Evolutionary conservation across 1,140 invertebrate genomes (phyloP), one percentile per base, ranked within the genome.

Genomic region (Lethocerus indicus): DNA sequence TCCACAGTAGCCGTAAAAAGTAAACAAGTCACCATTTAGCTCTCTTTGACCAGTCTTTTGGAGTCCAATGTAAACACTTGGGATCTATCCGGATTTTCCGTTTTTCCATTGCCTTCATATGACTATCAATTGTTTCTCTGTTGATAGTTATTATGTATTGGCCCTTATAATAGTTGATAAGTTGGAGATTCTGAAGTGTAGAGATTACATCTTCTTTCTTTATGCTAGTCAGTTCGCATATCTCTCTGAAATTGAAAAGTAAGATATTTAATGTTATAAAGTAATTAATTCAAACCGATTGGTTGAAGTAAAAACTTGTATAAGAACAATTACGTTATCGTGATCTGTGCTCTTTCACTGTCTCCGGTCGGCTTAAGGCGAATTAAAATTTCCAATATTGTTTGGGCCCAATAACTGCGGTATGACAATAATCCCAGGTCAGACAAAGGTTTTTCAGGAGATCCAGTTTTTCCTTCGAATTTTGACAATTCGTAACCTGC

Each of bases 181-280:
- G 73, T 70, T 96, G 94, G 16, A 98, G 68, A 65, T 95, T 93
- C 67, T 97, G 92, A 47, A 98, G 67, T 0, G 95, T 98, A 14
- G 91, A 96, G 61, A 98, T 94, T 12, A 98, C 89, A 61, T 98
- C 95, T 65, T 98, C 94, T 68, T 98, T 97, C 66, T 98, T 98
- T 60, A 98, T 98, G 56, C 89, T 93, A 0, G 93, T 97, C 57
- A 90, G 62, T 69, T 98, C 93, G 60, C 91, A 94, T 47, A 98
- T 93, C 73, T 98, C 93, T 71, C 87, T 93, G 66, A 47, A 79
- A 78, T 44, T 51, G 52, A 57, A 56, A 50, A 20, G 56, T n/a
- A n/a, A n/a, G n/a, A n/a, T n/a, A n/a, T n/a, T 24, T 14, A 9
- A 27, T 45, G 20, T 6, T 18, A 50, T 20, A 24, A n/a, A 9